phyloP scores from a whole-genome alignment of 2,797 vertebrate species.

The Coluber constrictor region DNA sequence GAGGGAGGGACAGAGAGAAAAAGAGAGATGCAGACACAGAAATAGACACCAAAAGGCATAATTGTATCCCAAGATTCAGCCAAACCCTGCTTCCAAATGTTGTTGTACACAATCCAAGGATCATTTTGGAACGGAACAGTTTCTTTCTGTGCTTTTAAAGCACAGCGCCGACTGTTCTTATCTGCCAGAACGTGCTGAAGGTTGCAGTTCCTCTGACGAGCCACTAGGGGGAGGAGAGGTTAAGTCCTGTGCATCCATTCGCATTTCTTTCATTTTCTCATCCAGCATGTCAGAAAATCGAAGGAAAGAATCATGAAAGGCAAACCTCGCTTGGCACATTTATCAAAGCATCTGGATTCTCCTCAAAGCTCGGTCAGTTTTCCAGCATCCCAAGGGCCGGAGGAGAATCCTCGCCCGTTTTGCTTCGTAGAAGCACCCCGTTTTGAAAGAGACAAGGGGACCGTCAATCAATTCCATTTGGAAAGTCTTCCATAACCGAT shows the following conservation, averaged over 20 bases:
- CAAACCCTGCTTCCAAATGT: not conserved
- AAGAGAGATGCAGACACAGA: not conserved
- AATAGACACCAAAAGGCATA: not conserved
- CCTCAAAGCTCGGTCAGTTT: not conserved
- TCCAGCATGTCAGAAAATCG: not conserved
- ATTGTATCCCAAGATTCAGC: not conserved
- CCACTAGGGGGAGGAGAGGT: constrained; percentile 24
- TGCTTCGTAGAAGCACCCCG: not conserved
- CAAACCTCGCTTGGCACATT: not conserved
- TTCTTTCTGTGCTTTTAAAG: not conserved
- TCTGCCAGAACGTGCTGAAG: not conserved
- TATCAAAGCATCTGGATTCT: not conserved
- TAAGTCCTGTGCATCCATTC: not conserved
- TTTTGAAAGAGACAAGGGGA: constrained; percentile 33
- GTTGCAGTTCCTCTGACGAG: not conserved
- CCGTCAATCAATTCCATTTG: constrained; percentile 1
- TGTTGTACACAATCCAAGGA: not conserved
- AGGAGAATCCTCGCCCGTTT: not conserved
- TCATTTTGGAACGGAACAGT: not conserved
- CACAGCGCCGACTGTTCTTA: not conserved
- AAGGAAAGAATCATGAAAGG: not conserved
- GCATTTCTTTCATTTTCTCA: not conserved
- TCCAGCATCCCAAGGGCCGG: too few species aligned
- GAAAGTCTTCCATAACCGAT: constrained; percentile 59
- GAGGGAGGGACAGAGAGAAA: too few species aligned